These are phyloP conservation scores for Bradypodion ventrale DNA, from an alignment of 2,797 vertebrate genomes.

Conservation along the genomic window DNA sequence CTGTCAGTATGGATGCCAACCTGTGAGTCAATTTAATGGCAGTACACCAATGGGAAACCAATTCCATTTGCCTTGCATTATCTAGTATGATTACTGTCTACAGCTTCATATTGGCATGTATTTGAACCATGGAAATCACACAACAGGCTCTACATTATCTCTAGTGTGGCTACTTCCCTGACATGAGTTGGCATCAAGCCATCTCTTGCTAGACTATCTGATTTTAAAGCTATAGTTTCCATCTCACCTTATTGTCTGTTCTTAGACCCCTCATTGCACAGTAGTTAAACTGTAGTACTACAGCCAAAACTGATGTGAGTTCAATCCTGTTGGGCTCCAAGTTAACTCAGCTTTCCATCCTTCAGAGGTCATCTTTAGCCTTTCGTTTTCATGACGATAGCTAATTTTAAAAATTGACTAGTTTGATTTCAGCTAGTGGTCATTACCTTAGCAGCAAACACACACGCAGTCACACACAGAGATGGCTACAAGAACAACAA, in stretches of 20 bases:
- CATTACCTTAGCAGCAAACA: neutral
- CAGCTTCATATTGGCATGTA: neutral
- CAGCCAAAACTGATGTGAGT: no score
- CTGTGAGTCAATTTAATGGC: neutral
- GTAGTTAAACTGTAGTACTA: no score
- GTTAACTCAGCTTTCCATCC: no score
- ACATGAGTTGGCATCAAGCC: neutral
- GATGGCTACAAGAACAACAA: no score
- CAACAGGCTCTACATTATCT: neutral
- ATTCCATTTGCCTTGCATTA: neutral
- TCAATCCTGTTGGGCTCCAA: no score
- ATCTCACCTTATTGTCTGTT: neutral
- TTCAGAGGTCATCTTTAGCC: no score
- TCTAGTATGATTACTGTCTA: neutral
- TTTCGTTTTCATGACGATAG: no score
- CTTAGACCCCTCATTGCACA: neutral
- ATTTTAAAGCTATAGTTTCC: constrained; percentile 1
- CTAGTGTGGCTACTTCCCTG: neutral
- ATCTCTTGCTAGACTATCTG: neutral
- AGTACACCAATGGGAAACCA: neutral
- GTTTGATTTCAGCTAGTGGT: neutral
- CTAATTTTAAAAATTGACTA: no score
- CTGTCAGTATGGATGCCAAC: neutral
- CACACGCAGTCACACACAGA: no score
- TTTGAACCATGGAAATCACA: neutral